Evolutionary conservation across 2,113 vertebrate species (phyloP).

Genomic region (Orycteropus afer): DNA sequence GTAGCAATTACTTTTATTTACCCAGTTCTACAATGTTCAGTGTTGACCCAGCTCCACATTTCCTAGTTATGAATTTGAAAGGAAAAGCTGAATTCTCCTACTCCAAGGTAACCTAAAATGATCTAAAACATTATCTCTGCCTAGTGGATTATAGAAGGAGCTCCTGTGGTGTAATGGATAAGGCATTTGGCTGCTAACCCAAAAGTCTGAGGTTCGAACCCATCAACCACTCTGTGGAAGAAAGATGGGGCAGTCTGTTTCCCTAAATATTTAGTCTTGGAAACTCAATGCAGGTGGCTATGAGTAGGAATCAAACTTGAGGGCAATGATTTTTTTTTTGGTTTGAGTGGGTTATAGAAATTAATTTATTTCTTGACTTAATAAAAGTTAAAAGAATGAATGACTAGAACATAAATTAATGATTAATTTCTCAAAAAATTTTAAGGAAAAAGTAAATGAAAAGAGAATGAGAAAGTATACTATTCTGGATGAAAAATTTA

Average conservation of each 20-base stretch:
- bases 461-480: background rate
- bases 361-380: background rate
- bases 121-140: background rate
- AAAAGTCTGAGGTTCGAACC: too few relatives aligned
- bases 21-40: background rate
- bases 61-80: slow-evolving; percentile 46
- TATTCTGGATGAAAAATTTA: background rate
- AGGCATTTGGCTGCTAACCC: too few relatives aligned
- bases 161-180: too few relatives aligned
- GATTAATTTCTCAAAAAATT: background rate
- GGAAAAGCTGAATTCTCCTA: slow-evolving; percentile 1
- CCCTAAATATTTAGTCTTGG: too few relatives aligned
- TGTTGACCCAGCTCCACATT: background rate
- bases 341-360: background rate
- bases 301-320: too few relatives aligned
- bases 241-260: too few relatives aligned
- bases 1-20: background rate
- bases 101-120: background rate
- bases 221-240: too few relatives aligned
- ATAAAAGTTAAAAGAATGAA: slow-evolving; percentile 10
- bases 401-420: background rate
- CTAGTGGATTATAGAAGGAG: background rate
- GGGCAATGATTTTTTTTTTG: too few relatives aligned
- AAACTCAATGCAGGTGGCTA: too few relatives aligned
- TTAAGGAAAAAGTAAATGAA: background rate